phyloP scores from a whole-genome alignment of 2,888 invertebrate species.

The Quadroppia sp. region DNA sequence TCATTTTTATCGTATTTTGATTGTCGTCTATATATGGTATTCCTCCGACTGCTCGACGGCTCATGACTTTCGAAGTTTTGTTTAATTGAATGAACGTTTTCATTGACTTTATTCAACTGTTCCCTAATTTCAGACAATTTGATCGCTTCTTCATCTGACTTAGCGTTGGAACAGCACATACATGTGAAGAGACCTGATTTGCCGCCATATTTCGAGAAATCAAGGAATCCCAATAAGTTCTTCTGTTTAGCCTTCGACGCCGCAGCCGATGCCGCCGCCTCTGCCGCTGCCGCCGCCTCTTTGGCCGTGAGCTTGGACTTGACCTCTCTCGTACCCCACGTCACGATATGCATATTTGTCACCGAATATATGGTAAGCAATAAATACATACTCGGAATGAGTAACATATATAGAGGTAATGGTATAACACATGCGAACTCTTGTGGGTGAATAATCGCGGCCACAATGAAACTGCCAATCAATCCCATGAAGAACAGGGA shows the following conservation, averaged over 20 bases:
- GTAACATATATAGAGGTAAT: conserved; percentile 76
- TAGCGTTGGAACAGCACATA: conserved; percentile 39
- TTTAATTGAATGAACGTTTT: conserved; percentile 17
- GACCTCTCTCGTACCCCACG: conserved; percentile 88
- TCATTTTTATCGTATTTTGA: no score
- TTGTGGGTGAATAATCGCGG: conserved; percentile 90
- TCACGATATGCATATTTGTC: conserved; percentile 86
- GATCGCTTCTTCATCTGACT: neutral
- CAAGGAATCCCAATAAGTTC: conserved; percentile 31
- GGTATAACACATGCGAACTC: conserved; percentile 71
- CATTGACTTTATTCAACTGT: conserved; percentile 10
- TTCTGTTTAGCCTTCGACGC: conserved; percentile 16
- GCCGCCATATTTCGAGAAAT: neutral
- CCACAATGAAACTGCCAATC: conserved; percentile 88
- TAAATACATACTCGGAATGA: conserved; percentile 92
- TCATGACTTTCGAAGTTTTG: neutral
- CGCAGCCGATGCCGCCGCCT: neutral
- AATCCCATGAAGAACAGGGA: conserved; percentile 61
- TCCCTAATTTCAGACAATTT: conserved; percentile 11
- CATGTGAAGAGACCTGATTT: conserved; percentile 38
- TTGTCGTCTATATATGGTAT: neutral
- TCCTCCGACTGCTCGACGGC: no score
- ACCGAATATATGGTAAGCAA: conserved; percentile 83
- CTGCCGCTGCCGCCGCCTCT: conserved; percentile 29
- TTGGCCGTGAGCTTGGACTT: conserved; percentile 50